A percentile compares a stretch with the other conserved stretches of the same genome.
These are phyloP conservation scores for Drosophila subpulchrella DNA, from an alignment of 1,140 invertebrate species.

Conservation along the genomic window DNA sequence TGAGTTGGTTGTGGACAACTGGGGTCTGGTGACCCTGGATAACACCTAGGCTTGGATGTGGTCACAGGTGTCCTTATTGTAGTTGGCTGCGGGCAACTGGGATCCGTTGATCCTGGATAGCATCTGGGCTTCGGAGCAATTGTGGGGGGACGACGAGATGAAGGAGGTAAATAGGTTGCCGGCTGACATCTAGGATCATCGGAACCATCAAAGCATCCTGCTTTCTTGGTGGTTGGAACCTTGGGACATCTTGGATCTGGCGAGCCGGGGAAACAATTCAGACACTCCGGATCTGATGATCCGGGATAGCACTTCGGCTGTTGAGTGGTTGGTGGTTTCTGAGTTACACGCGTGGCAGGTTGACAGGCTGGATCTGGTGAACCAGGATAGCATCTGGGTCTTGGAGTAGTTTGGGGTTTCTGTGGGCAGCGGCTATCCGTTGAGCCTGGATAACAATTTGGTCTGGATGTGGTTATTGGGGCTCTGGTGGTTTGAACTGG, in stretches of 20 bases:
- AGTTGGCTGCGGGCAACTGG: slow-evolving; percentile 35
- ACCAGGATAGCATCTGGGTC: slow-evolving; percentile 78
- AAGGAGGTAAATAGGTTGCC: slow-evolving; percentile 66
- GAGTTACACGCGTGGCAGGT: slow-evolving; percentile 19
- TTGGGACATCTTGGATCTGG: slow-evolving; percentile 38
- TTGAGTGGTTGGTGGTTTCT: slow-evolving; percentile 23
- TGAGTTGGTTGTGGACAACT: slow-evolving; percentile 2
- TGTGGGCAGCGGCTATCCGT: slow-evolving; percentile 14
- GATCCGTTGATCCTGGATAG: slow-evolving; percentile 78
- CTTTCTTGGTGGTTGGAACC: slow-evolving; percentile 49
- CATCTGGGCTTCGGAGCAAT: slow-evolving; percentile 29
- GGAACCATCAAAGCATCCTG: slow-evolving; percentile 79
- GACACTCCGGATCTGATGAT: slow-evolving; percentile 84
- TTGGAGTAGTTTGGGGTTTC: slow-evolving; percentile 11
- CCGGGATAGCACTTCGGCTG: slow-evolving; percentile 77
- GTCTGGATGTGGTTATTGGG: slow-evolving; percentile 7
- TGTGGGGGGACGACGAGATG: slow-evolving; percentile 29
- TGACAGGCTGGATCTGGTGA: slow-evolving; percentile 80
- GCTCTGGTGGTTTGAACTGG: slow-evolving; percentile 4
- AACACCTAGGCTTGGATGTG: slow-evolving; percentile 55
- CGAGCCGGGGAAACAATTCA: slow-evolving; percentile 79
- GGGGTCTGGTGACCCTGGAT: slow-evolving; percentile 34
- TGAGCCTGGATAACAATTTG: slow-evolving; percentile 39
- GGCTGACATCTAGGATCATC: slow-evolving; percentile 85
- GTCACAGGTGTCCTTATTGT: slow-evolving; percentile 72